Percentiles rank a stretch among this genome's conserved stretches.
Evolutionary conservation across 2,797 vertebrate genomes (phyloP).

Genomic region (Phrynocephalus guinanensis): DNA sequence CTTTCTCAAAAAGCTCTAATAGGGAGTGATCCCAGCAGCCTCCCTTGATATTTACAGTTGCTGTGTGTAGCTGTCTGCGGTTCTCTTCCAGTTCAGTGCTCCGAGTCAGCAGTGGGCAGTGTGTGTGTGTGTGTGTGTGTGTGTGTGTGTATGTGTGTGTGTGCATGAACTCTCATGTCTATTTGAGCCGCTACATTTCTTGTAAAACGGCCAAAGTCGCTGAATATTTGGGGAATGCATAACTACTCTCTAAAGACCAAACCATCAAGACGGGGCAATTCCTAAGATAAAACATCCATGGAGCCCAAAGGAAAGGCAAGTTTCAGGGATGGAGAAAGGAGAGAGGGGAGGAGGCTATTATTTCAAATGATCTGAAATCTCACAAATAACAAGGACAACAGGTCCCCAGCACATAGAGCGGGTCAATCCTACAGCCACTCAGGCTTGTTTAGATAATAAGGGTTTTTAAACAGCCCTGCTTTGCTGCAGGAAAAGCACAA

Average conservation of each 20-base stretch:
- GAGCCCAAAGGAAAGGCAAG: conserved; percentile 3
- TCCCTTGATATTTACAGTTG: neutral
- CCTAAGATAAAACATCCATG: neutral
- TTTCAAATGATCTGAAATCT: conserved; percentile 27
- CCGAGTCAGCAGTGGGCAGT: neutral
- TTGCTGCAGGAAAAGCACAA: conserved; percentile 10
- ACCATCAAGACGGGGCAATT: neutral
- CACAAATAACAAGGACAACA: conserved; percentile 23
- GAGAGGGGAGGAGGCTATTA: neutral
- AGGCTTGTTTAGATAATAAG: neutral
- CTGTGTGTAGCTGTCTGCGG: neutral
- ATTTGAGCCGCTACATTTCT: neutral
- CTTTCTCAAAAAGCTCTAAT: neutral
- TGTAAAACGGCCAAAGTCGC: neutral
- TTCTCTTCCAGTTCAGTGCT: neutral
- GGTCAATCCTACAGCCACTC: conserved; percentile 21
- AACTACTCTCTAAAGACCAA: accelerated
- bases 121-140: too few relatives aligned
- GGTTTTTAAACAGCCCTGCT: neutral
- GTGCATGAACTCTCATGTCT: too few relatives aligned
- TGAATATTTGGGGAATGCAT: neutral
- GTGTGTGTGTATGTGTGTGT: neutral
- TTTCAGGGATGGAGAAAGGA: too few relatives aligned
- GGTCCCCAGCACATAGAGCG: neutral
- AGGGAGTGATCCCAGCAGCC: neutral